Base-by-base conservation (phyloP, 2,113 vertebrate species). In the Corydoras maculifer region DNA sequence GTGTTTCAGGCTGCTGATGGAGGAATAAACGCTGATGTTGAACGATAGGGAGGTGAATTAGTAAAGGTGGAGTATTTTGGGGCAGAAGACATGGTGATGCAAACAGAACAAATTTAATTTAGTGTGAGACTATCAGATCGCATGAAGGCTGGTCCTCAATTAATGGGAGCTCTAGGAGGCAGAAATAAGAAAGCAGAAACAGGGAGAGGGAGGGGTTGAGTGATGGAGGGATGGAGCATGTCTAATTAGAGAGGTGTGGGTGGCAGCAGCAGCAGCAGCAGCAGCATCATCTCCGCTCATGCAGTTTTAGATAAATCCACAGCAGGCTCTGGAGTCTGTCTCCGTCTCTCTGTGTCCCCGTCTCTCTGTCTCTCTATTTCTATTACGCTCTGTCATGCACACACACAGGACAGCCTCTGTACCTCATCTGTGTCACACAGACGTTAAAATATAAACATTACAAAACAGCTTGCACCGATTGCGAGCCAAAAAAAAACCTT, bases 71-170 rank as follows among this genome's bases (percentile, higher is more conserved):
- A 35, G 43, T 8, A 18, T 6, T 8, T 35, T 6, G 58, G 18
- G 69, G 50, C 49, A 11, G 55, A 30, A 10, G 6, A 8, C 13
- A 53, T 50, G n/a, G 9, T 14, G 57, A 62, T 43, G 49, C 13
- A 62, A 14, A 15, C 43, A 11, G 25, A 14, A 10, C 18, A 8
- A 72, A 72, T 58, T 30, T 50, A 65, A 64, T 64, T 48, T 58
- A 35, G 1, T 9, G 32, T 30, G 15, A 58, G 63, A 58, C 49
- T 30, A 49, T 30, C 53, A 15, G 53, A 30, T 49, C 10, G 18
- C 32, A 58, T 2, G 3, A 12, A 49, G 18, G 35, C 18, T 49
- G 51, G 51, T 65, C 48, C 11, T 35, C 15, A 55, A 32, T 63
- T 35, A 55, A 70, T 48, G 10, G 31, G 51, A 35, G 15, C 32